These are phyloP conservation scores for Leptogaster cylindrica DNA, from an alignment of 2,888 invertebrate genomes.

Conservation along the genomic window DNA sequence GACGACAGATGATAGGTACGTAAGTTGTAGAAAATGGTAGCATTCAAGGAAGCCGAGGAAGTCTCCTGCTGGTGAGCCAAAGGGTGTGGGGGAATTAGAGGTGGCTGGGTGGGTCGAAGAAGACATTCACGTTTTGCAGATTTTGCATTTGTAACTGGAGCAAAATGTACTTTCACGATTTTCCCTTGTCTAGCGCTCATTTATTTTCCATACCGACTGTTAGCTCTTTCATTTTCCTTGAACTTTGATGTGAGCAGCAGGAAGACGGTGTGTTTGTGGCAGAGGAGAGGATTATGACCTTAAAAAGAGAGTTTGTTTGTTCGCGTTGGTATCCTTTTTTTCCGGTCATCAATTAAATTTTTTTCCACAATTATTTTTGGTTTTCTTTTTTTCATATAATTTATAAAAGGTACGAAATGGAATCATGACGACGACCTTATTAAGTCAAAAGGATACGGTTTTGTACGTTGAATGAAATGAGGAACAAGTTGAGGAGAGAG, in stretches of 20 bases:
- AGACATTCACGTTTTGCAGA: conserved; percentile 27
- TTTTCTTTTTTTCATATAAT: no score
- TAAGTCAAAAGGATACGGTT: no score
- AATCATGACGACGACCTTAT: no score
- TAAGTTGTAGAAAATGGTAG: no score
- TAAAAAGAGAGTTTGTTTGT: neutral
- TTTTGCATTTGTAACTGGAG: conserved; percentile 35
- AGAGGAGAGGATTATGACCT: conserved; percentile 8
- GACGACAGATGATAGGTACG: no score
- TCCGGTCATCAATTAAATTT: conserved; percentile 35
- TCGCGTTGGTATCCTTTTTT: neutral
- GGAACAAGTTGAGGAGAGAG: no score
- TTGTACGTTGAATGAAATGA: no score
- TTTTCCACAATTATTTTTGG: no score
- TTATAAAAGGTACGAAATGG: no score
- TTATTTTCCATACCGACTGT: neutral
- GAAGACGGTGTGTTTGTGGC: neutral
- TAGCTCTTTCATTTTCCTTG: conserved; percentile 16
- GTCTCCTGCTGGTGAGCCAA: neutral
- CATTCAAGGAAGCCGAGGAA: no score
- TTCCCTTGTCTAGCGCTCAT: neutral
- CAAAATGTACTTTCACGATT: conserved; percentile 29
- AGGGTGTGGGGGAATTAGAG: neutral
- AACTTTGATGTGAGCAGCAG: conserved; percentile 14
- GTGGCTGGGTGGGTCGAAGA: neutral